Evolutionary conservation across 2,888 invertebrate species (phyloP), one percentile per base, ranked within the genome.

Genomic region (Melikaiella ostensackeni): DNA sequence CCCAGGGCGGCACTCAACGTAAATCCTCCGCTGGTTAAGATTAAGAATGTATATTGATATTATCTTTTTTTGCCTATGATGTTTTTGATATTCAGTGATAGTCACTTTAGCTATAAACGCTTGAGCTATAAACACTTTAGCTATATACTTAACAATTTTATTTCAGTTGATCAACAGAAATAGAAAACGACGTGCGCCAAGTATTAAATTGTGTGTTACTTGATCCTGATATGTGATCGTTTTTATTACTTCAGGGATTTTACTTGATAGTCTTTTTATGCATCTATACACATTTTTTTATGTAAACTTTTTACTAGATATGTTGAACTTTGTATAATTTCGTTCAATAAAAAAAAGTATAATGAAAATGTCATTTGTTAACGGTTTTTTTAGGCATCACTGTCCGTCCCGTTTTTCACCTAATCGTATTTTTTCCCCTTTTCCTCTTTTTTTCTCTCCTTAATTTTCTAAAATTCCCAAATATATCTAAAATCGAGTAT

Each of bases 271-370:
- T 46, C 19, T 70, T 70, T 70, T 50, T 70, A 70, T 70, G 46
- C 30, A 30, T 70, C 62, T 78, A 74, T 81, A 74, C 57, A 84
- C 74, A 81, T 76, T 81, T 78, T 81, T 81, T 79, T 80, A 78
- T 46, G 76, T 35, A 79, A 81, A 82, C 19, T 19, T 80, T 79
- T 70, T 77, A 76, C 57, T 33, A 46, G 42, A 38, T 80, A 33
- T 57, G 66, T 78, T 82, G 77, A 78, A 74, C 59, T 80, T 83
- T 84, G 82, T 80, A 81, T 76, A 80, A 62, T 80, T 84, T 80
- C 76, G 77, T 82, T 83, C 76, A 84, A 84, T 85, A 86, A 85
- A 82, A 80, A 74, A n/a, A 46, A 74, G 6, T 42, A n/a, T 35
- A 30, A 74, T 16, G 5, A 19, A 59, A n/a, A 74, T 13, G 21